Evolutionary conservation across 2,113 vertebrate species (phyloP).

Genomic region (Rhinichthys klamathensis): DNA sequence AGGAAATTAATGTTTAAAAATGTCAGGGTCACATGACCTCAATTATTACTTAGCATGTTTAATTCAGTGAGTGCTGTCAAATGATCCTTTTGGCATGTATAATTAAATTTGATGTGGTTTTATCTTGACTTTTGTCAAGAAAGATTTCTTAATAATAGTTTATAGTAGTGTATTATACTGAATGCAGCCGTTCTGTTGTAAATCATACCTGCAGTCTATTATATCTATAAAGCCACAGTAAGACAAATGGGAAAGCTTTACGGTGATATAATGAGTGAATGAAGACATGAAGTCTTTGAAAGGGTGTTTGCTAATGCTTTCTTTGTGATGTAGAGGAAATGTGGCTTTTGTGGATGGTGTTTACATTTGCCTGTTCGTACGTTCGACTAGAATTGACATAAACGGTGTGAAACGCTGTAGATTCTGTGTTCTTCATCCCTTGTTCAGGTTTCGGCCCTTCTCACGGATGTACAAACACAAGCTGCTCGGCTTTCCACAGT

Average conservation of each 20-base stretch:
- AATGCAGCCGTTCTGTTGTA: neutral
- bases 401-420: neutral
- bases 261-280: neutral
- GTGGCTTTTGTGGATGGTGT: neutral
- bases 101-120: no score
- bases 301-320: neutral
- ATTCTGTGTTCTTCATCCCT: neutral
- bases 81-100: no score
- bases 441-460: neutral
- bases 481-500: conserved; percentile 50
- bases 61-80: no score
- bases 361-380: conserved; percentile 16
- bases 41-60: no score
- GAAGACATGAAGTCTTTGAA: conserved; percentile 1
- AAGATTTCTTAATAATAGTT: no score
- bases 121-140: no score
- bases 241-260: neutral
- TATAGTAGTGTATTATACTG: neutral
- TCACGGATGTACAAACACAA: conserved; percentile 23
- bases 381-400: neutral
- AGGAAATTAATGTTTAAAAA: no score
- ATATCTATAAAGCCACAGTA: neutral
- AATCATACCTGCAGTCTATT: neutral
- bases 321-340: conserved; percentile 11
- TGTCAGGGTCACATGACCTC: no score